Evolutionary conservation across 1,140 invertebrate genomes (phyloP).

Genomic region (Vanessa atalanta): DNA sequence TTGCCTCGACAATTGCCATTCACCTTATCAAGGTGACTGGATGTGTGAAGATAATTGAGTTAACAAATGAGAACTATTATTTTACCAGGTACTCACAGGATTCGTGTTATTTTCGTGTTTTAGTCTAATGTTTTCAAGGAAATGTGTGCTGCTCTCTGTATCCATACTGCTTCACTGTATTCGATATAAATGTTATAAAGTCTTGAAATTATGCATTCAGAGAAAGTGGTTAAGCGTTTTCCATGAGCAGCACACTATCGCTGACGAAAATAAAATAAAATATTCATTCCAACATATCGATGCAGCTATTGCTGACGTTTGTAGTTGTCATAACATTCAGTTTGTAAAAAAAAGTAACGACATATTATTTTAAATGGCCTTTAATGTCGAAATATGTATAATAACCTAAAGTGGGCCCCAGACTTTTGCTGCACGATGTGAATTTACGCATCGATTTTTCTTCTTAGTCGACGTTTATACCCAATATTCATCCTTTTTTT

Average conservation of each 20-base stretch:
- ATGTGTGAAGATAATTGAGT: too few relatives aligned
- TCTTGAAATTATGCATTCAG: background rate
- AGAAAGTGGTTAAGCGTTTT: background rate
- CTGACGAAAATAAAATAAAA: background rate
- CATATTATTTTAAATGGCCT: background rate
- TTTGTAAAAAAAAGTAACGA: background rate
- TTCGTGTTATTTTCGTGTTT: conserved; percentile 55
- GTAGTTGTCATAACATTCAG: background rate
- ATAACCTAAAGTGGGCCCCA: too few relatives aligned
- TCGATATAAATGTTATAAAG: background rate
- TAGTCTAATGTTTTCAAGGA: conserved; percentile 30
- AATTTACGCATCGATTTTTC: too few relatives aligned
- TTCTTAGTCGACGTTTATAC: too few relatives aligned
- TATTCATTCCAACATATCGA: background rate
- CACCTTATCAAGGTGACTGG: too few relatives aligned
- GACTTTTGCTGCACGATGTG: too few relatives aligned
- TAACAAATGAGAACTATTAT: too few relatives aligned
- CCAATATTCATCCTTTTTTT: too few relatives aligned
- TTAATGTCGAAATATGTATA: too few relatives aligned
- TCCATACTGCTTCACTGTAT: conserved; percentile 16
- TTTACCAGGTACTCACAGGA: conserved; percentile 36
- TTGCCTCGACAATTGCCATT: too few relatives aligned
- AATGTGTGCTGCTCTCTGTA: conserved; percentile 23
- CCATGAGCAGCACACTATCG: conserved; percentile 11
- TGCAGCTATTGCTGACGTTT: background rate